Base-by-base conservation (phyloP, 2,888 invertebrate species). In the Diarsia mendica region DNA sequence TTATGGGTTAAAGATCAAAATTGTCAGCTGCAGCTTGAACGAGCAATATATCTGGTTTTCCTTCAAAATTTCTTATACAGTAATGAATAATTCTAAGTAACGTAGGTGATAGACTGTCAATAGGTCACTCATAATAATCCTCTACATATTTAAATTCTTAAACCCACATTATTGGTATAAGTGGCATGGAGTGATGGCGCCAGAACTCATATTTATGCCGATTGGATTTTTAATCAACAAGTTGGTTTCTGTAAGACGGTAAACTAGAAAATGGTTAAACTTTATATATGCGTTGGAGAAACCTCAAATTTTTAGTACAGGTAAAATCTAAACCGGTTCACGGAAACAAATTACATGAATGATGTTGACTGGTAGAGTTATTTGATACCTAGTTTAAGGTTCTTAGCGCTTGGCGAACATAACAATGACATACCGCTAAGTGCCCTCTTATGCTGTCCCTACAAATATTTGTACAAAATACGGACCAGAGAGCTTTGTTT, bases 401-500 rank as follows among this genome's bases (percentile, higher is more conserved):
- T 84, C 84, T 87, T 85, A 88, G 88, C 90, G 89, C 90, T 90
- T 86, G 84, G 76, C 74, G 89, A 90, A 92, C 89, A 91, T 86
- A 92, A 94, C 92, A 93, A 92, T 93, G 91, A 91, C 92, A 91
- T 90, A 89, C 89, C 90, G 91, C 91, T 94, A 94, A 95, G 94
- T 94, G 94, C 91, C 89, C 91, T 94, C 92, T 93, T 94, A 90
- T 93, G 91, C 91, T 92, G 90, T 89, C 89, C 83, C 85, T 82
- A 91, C 92, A 93, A 95, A 95, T 94, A 93, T 95, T 95, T 92
- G 91, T 91, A 91, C 89, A 90, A 92, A 92, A 89, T 90, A 85
- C 88, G 78, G 86, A 86, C 89, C 88, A 90, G 82, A 88, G 81
- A 86, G 86, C 87, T 91, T 90, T 93, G 91, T 93, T 93, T 90